Evolutionary conservation across 64 coral and sea anemone species (phyloP).

Genomic region (Montipora cactus): DNA sequence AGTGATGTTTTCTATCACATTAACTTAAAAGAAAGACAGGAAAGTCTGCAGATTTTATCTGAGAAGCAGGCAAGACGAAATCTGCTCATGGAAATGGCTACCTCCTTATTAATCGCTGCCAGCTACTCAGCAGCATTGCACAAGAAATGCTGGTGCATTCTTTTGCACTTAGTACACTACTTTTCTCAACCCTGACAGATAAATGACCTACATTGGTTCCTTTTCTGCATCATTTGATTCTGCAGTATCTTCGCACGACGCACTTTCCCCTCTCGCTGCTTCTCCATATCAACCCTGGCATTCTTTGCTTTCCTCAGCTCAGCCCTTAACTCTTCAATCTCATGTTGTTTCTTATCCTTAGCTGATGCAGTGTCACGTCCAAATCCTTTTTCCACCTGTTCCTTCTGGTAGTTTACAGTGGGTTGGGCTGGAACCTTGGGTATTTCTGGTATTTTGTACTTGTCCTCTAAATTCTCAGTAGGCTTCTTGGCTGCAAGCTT

Average conservation of each 20-base stretch:
- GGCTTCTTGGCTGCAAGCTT: slow-evolving; percentile 50
- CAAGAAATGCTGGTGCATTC: too few relatives aligned
- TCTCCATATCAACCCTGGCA: slow-evolving; percentile 85
- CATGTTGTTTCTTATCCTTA: slow-evolving; percentile 79
- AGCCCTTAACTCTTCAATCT: slow-evolving; percentile 76
- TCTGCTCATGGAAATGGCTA: too few relatives aligned
- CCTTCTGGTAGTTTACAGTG: slow-evolving; percentile 46
- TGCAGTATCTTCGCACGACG: slow-evolving; percentile 84
- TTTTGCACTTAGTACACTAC: too few relatives aligned
- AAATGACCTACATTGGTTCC: slow-evolving; percentile 76
- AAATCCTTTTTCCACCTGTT: slow-evolving; percentile 1
- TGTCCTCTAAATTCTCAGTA: slow-evolving; percentile 73
- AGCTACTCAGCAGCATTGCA: too few relatives aligned
- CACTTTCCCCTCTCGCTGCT: slow-evolving; percentile 82
- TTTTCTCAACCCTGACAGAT: not conserved
- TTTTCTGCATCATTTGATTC: slow-evolving; percentile 88
- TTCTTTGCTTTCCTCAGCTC: slow-evolving; percentile 80
- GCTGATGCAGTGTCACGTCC: slow-evolving; percentile 76
- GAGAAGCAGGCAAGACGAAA: too few relatives aligned
- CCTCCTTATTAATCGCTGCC: too few relatives aligned
- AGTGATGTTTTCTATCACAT: too few relatives aligned
- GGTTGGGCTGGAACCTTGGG: slow-evolving; percentile 53
- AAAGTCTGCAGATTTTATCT: too few relatives aligned
- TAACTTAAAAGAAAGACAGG: too few relatives aligned
- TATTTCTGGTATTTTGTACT: slow-evolving; percentile 66